phyloP scores from a whole-genome alignment of 1,140 invertebrate species.

The Ectropis grisescens region DNA sequence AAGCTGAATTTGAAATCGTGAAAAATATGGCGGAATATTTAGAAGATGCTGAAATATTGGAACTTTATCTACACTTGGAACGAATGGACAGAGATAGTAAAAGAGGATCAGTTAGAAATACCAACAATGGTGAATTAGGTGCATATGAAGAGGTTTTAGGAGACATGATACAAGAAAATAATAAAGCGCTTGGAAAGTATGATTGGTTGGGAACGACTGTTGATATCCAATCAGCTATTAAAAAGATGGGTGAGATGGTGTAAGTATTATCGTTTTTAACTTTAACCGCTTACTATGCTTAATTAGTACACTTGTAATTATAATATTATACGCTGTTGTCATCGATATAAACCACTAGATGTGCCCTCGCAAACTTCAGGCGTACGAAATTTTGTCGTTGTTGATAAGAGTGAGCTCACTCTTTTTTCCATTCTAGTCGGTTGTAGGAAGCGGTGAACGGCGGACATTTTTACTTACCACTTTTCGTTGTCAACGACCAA shows the following conservation, averaged over 20 bases:
- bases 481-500: too few relatives aligned
- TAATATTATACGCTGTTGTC: too few relatives aligned
- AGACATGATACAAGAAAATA: slow-evolving; percentile 14
- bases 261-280: slow-evolving; percentile 22
- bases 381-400: too few relatives aligned
- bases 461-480: too few relatives aligned
- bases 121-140: slow-evolving; percentile 3
- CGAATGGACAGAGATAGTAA: slow-evolving; percentile 5
- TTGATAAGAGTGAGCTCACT: too few relatives aligned
- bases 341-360: too few relatives aligned
- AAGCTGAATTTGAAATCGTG: neutral
- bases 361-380: too few relatives aligned
- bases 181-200: slow-evolving; percentile 20
- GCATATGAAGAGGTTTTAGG: slow-evolving; percentile 14
- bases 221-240: slow-evolving; percentile 25
- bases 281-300: too few relatives aligned
- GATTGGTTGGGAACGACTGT: slow-evolving; percentile 38
- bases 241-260: slow-evolving; percentile 27
- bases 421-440: too few relatives aligned
- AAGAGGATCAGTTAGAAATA: slow-evolving; percentile 1
- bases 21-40: neutral
- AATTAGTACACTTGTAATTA: too few relatives aligned
- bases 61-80: neutral
- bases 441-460: too few relatives aligned
- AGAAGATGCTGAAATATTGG: neutral